These are phyloP conservation scores for Cyrtorhinus lividipennis DNA, from an alignment of 1,140 invertebrate genomes.

Conservation along the genomic window DNA sequence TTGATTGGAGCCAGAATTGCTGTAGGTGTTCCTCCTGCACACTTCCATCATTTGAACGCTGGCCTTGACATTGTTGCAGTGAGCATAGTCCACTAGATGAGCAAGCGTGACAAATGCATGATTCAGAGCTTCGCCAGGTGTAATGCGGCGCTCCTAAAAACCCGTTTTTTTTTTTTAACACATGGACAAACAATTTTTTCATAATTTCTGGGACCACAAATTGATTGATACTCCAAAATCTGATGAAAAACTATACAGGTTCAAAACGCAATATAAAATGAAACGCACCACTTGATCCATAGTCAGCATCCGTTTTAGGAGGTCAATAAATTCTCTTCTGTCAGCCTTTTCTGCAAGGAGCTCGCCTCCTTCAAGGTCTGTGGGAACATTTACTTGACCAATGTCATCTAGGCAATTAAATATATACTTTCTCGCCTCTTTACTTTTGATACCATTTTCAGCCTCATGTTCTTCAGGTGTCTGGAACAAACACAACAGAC, in stretches of 20 bases:
- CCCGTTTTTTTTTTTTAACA: no score
- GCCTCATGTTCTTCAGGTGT: slow-evolving; percentile 96
- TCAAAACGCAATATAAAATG: not conserved
- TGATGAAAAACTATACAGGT: not conserved
- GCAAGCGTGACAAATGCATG: slow-evolving; percentile 87
- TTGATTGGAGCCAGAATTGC: slow-evolving; percentile 33
- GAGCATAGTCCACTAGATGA: slow-evolving; percentile 89
- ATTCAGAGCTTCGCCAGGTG: slow-evolving; percentile 86
- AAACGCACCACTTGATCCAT: slow-evolving; percentile 74
- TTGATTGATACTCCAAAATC: not conserved
- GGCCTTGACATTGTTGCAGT: slow-evolving; percentile 90
- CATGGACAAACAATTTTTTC: not conserved
- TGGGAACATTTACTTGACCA: slow-evolving; percentile 85
- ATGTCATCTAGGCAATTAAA: slow-evolving; percentile 99
- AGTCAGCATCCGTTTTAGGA: slow-evolving; percentile 92
- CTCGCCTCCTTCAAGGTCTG: slow-evolving; percentile 88
- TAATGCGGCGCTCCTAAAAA: slow-evolving; percentile 72
- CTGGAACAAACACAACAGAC: slow-evolving; percentile 28
- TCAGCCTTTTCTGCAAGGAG: slow-evolving; percentile 91
- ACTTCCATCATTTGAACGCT: slow-evolving; percentile 96
- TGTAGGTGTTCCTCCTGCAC: slow-evolving; percentile 48
- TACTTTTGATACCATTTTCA: slow-evolving; percentile 96
- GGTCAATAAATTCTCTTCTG: slow-evolving; percentile 88
- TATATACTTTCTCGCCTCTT: slow-evolving; percentile 98
- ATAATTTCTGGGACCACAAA: not conserved